Base-by-base conservation (phyloP, 2,888 invertebrate species). In the Scotopteryx bipunctaria region DNA sequence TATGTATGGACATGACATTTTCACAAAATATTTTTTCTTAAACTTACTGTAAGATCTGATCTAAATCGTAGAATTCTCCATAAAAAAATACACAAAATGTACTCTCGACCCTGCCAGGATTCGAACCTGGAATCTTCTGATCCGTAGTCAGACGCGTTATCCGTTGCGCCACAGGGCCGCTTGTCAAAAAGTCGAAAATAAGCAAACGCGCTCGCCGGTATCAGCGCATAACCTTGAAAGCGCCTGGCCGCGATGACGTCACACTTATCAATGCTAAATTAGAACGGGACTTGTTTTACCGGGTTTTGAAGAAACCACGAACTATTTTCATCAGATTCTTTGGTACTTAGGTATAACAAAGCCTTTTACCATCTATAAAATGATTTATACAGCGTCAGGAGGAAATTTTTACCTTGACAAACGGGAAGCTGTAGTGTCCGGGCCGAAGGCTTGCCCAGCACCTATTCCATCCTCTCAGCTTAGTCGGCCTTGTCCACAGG, bases 131-230 rank as follows among this genome's bases (percentile, higher is more conserved):
- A 92, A 92, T 92, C 91, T 92, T 91, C 91, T 92, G 92, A 92
- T 93, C 92, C 92, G 92, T 93, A 92, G 92, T 92, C 92, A 93
- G 92, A 92, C 92, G 92, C 93, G 92, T 93, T 93, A 93, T 92
- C 91, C 92, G 81, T 92, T 92, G 92, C 92, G 92, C 92, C 92
- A 92, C 92, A 92, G 87, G 92, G 91, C 92, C 91, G 9, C 25
- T 43, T 57, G 53, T 0, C 0, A 0, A 0, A 0, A 0, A 0
- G 15, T 14, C 15, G 37, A 63, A n/a, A 63, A 58, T 56, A 45
- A 19, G 3, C 8, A 11, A 40, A 6, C 44, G 14, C 6, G 1
- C 41, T 27, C 27, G 6, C 8, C 19, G 5, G n/a, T 35, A 36
- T 15, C 15, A 16, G 31, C 23, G 23, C 5, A 6, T 54, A 21